Conservation (phyloP, 2,113 vertebrate species). For the Carassius carassius region DNA sequence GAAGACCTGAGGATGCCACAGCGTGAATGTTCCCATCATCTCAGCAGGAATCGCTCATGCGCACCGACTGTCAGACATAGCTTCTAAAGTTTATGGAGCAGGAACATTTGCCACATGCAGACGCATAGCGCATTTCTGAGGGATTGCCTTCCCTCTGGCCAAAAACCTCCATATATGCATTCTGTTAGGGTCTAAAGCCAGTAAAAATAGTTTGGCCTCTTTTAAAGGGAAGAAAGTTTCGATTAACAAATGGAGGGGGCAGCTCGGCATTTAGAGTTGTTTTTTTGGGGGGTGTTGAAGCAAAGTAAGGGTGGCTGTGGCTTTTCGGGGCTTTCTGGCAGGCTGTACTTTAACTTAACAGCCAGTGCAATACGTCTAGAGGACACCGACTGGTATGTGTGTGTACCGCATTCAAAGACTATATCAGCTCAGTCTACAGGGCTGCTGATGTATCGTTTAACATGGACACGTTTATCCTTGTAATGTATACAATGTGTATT, state of each 20-base stretch:
- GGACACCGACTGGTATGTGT: neutral
- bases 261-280: neutral
- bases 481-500: conserved; percentile 8
- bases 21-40: conserved; percentile 29
- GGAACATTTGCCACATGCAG: conserved; percentile 34
- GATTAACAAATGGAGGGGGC: conserved; percentile 6
- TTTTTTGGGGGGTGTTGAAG: conserved; percentile 33
- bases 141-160: conserved; percentile 13
- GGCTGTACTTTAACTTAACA: conserved; percentile 7
- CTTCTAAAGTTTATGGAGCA: conserved; percentile 41
- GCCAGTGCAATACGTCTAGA: neutral
- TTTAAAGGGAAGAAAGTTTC: conserved; percentile 22
- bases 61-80: conserved; percentile 32
- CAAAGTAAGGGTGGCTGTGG: conserved; percentile 27
- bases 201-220: conserved; percentile 44
- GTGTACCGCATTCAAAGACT: neutral
- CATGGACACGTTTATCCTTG: conserved; percentile 15
- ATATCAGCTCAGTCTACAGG: neutral
- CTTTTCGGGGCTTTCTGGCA: neutral
- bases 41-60: neutral
- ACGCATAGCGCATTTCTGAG: conserved; percentile 31
- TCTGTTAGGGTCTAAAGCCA: conserved; percentile 28
- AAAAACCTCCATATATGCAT: conserved; percentile 45
- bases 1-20: neutral
- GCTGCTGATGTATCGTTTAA: conserved; percentile 7